These are phyloP conservation scores for Stenodera caucasica DNA, from an alignment of 2,888 invertebrate genomes.

Conservation along the genomic window DNA sequence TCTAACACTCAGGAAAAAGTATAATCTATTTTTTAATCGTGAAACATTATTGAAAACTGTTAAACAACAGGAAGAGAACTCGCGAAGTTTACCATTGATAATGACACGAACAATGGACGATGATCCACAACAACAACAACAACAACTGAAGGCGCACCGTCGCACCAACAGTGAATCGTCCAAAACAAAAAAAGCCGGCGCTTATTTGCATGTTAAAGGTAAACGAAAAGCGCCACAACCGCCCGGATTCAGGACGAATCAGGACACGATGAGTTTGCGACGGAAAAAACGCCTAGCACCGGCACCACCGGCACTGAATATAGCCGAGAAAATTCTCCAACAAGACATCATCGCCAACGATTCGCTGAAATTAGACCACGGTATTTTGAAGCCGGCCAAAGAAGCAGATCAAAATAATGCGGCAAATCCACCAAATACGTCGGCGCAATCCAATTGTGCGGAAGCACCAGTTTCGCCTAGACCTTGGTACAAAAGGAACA, in stretches of 20 bases:
- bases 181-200: slow-evolving; percentile 61
- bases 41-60: slow-evolving; percentile 44
- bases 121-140: slow-evolving; percentile 36
- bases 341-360: slow-evolving; percentile 52
- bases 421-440: slow-evolving; percentile 33
- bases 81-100: slow-evolving; percentile 53
- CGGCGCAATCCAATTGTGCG: slow-evolving; percentile 43
- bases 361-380: slow-evolving; percentile 57
- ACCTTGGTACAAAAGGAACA: slow-evolving; percentile 68
- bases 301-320: slow-evolving; percentile 47
- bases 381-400: slow-evolving; percentile 56
- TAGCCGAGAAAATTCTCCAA: slow-evolving; percentile 35
- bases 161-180: slow-evolving; percentile 66
- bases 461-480: slow-evolving; percentile 59
- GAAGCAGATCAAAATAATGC: slow-evolving; percentile 35
- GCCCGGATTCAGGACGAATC: slow-evolving; percentile 53
- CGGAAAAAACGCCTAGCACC: slow-evolving; percentile 57
- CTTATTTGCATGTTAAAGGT: slow-evolving; percentile 70
- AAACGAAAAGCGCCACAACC: slow-evolving; percentile 75
- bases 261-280: slow-evolving; percentile 44
- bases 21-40: slow-evolving; percentile 59
- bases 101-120: slow-evolving; percentile 47
- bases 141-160: slow-evolving; percentile 53
- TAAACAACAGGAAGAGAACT: slow-evolving; percentile 42
- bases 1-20: slow-evolving; percentile 67